Base-by-base conservation (phyloP, 2,888 invertebrate species). In the Liposcelis brunnea region DNA sequence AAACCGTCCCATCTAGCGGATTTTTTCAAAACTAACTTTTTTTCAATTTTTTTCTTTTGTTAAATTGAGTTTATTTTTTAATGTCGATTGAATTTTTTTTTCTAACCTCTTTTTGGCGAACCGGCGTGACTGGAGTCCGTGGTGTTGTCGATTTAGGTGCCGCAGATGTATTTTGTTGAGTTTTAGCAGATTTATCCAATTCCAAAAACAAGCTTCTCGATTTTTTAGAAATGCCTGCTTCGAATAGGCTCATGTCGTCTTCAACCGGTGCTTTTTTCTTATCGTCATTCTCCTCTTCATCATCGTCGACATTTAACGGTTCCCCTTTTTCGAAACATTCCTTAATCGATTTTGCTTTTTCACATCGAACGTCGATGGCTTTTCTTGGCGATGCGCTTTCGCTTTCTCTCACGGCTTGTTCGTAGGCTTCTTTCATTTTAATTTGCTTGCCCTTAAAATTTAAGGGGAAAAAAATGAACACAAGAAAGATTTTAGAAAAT, bases 341-440 rank as follows among this genome's bases (percentile, higher is more conserved):
- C 55, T 83, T 85, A 54, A 83, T 74, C 34, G 75, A 72, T 48
- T 72, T 68, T 0, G 77, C 66, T 44, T 70, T 71, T 45, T 72
- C 75, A n/a, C 70, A 64, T 47, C 66, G 65, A 12, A 68, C 59
- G 49, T 66, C 66, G 50, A 70, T 64, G 48, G 71, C 58, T 2
- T 71, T 71, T 46, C 71, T 61, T 31, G 43, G 47, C 2, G 46
- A 33, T n/a, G 34, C 37, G 31, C 43, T 73, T 60, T 82, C 84
- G 48, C 80, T 82, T 55, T 83, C 84, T 54, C 77, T 75, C 1
- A 89, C 83, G 0, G 89, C 89, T 57, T 87, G 86, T 58, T 90
- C 89, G 59, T 90, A 90, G 72, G 85, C 77, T 58, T 89, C 89
- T 59, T 89, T 90, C 65, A 90, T 82, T 58, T 85, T 85, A 0